These are phyloP conservation scores for Teleopsis dalmanni DNA, from an alignment of 1,140 invertebrate genomes.

Conservation along the genomic window DNA sequence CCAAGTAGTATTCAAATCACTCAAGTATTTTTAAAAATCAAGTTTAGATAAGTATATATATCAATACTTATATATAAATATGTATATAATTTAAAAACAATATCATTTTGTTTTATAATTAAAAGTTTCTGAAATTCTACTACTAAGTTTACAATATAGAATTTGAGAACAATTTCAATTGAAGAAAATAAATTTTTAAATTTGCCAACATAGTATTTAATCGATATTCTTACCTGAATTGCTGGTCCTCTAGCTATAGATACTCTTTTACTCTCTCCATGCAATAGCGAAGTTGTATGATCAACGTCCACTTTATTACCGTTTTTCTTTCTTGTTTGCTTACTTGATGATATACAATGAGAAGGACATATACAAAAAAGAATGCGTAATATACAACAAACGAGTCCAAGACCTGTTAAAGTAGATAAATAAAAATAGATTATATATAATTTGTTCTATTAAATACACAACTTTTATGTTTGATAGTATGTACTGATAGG, in stretches of 20 bases:
- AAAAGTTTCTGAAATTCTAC: not conserved
- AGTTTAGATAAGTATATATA: no score
- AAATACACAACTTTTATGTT: no score
- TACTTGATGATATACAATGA: conserved; percentile 46
- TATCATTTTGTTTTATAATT: not conserved
- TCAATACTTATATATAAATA: conserved; percentile 1
- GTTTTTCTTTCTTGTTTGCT: conserved; percentile 40
- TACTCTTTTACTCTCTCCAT: conserved; percentile 40
- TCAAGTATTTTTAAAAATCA: no score
- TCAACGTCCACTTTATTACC: conserved; percentile 42
- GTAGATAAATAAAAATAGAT: no score
- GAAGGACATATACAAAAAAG: conserved; percentile 55
- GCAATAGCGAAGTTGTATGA: conserved; percentile 40
- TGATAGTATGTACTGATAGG: no score
- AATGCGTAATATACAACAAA: conserved; percentile 54
- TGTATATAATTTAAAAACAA: not conserved
- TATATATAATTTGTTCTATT: no score
- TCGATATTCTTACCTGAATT: conserved; percentile 26
- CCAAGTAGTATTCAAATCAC: no score
- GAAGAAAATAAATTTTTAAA: no score
- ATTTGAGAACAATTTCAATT: no score
- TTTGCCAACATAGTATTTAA: no score
- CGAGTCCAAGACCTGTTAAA: conserved; percentile 46
- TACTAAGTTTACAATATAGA: no score
- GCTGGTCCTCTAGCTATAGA: conserved; percentile 36